phyloP scores from a whole-genome alignment of 2,888 invertebrate genomes.

The Trichogramma dendrolimi region DNA sequence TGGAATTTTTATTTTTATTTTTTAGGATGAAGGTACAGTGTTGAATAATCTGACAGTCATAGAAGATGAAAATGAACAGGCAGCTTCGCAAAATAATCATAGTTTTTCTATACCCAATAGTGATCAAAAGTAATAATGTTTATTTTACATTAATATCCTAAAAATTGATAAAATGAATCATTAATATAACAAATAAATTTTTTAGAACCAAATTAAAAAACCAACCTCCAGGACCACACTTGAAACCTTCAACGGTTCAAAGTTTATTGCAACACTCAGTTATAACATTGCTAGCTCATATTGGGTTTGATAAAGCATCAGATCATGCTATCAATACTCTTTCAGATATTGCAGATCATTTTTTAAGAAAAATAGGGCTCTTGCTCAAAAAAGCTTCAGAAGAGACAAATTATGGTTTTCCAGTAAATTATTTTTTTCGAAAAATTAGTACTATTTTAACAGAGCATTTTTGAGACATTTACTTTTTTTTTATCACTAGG shows the following conservation, averaged over 20 bases:
- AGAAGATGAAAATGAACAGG: conserved; percentile 30
- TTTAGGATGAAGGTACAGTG: conserved; percentile 44
- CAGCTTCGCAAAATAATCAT: conserved; percentile 25
- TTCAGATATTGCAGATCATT: conserved; percentile 54
- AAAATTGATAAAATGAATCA: neutral
- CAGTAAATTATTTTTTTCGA: conserved; percentile 46
- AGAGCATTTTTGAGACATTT: conserved; percentile 2
- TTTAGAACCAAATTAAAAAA: conserved; percentile 37
- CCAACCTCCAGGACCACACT: conserved; percentile 33
- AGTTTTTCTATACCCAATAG: conserved; percentile 30
- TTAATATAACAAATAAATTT: conserved; percentile 3
- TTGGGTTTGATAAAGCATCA: conserved; percentile 56
- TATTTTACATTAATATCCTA: conserved; percentile 3
- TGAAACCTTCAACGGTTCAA: conserved; percentile 41
- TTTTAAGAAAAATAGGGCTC: conserved; percentile 53
- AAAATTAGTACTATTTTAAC: conserved; percentile 7
- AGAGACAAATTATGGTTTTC: conserved; percentile 55
- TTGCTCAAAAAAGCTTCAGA: conserved; percentile 57
- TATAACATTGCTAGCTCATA: conserved; percentile 55
- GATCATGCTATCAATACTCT: conserved; percentile 54
- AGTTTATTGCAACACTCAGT: conserved; percentile 53
- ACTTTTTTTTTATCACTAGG: conserved; percentile 47
- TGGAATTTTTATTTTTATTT: conserved; percentile 13
- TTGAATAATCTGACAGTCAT: conserved; percentile 41
- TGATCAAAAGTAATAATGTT: conserved; percentile 14